Evolutionary conservation across 2,797 vertebrate genomes (phyloP).

Genomic region (Phylloscopus collybita): DNA sequence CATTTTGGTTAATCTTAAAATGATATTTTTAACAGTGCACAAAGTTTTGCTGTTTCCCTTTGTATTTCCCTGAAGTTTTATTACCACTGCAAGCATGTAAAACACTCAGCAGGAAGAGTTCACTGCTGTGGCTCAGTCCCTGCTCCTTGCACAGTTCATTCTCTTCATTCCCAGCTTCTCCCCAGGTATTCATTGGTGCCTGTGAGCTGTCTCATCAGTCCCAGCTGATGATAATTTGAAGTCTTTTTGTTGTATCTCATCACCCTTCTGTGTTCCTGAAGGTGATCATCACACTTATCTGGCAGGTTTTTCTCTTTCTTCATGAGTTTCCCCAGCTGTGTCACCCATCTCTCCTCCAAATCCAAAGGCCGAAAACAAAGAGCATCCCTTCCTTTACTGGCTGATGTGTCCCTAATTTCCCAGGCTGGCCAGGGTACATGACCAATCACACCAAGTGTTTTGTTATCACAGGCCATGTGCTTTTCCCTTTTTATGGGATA

Average conservation of each 20-base stretch:
- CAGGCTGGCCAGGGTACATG: not conserved
- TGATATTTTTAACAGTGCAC: not conserved
- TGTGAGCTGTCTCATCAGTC: not conserved
- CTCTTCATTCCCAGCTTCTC: not conserved
- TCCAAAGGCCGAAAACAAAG: not conserved
- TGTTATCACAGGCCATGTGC: not conserved
- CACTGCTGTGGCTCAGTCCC: not conserved
- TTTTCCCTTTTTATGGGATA: not conserved
- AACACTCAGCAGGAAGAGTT: not conserved
- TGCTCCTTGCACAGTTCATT: not conserved
- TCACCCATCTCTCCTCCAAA: not conserved
- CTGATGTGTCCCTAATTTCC: not conserved
- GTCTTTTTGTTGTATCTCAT: not conserved
- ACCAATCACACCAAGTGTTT: not conserved
- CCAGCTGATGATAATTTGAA: not conserved
- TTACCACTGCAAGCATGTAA: not conserved
- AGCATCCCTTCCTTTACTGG: not conserved
- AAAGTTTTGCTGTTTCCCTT: not conserved
- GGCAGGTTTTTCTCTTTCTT: not conserved
- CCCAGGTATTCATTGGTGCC: not conserved
- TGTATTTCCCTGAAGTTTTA: not conserved
- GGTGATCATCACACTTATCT: not conserved
- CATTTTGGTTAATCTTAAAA: not conserved
- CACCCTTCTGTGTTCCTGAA: not conserved
- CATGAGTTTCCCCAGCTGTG: not conserved